Evolutionary conservation across 2,888 invertebrate species (phyloP).

Genomic region (Mythimna impura): DNA sequence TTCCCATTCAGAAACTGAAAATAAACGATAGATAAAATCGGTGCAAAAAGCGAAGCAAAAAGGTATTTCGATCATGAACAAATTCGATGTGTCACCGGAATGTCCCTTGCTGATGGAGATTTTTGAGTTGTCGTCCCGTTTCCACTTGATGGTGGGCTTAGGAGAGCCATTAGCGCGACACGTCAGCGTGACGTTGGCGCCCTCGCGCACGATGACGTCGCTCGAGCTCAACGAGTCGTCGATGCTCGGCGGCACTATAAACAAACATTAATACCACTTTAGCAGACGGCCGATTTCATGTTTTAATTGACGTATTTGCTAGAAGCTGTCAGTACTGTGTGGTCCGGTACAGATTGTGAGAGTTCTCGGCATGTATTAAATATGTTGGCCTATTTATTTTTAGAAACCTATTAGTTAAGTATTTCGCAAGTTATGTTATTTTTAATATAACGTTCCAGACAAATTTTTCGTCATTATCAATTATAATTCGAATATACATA

Average conservation of each 20-base stretch:
- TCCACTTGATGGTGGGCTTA: constrained; percentile 97
- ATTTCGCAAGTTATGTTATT: no score
- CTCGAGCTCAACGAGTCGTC: constrained; percentile 97
- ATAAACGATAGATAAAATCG: constrained; percentile 46
- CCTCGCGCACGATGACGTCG: constrained; percentile 97
- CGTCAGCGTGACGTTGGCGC: constrained; percentile 96
- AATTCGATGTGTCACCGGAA: constrained; percentile 90
- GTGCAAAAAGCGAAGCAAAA: constrained; percentile 52
- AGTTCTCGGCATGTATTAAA: constrained; percentile 1
- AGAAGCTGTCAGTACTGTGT: not conserved
- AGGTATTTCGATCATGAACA: constrained; percentile 54
- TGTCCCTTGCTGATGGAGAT: constrained; percentile 96
- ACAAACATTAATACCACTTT: constrained; percentile 74
- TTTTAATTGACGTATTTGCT: constrained; percentile 31
- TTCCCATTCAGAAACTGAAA: constrained; percentile 95
- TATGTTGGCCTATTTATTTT: not conserved
- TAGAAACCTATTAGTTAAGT: not conserved
- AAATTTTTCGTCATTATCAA: not conserved
- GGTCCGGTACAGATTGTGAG: not conserved
- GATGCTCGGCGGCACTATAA: constrained; percentile 97
- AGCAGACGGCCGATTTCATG: constrained; percentile 46
- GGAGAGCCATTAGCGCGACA: constrained; percentile 97
- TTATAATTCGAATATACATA: no score
- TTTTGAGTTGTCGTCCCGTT: constrained; percentile 96
- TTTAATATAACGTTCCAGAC: no score